Base-by-base conservation (phyloP, 2,113 vertebrate species). In the Hippolais icterina region DNA sequence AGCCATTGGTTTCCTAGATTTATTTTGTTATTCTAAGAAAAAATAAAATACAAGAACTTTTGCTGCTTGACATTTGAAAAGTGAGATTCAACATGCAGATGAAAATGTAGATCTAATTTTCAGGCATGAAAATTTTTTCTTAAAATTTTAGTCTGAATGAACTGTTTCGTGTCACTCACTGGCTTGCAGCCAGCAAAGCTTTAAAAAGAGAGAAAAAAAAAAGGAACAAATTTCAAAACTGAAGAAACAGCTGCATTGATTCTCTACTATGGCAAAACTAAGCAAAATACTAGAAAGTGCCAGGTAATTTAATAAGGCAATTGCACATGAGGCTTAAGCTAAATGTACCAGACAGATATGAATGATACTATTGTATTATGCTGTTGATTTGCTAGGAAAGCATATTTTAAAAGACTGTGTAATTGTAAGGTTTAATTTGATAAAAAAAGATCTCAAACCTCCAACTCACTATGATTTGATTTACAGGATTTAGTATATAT, bases 221-320 rank as follows among this genome's bases (percentile, higher is more conserved):
- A 8, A 56, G 17, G n/a, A 49, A 50, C 1, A 6, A 57, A 74
- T 84, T 84, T 91, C 57, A 82, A 83, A 50, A 42, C 54, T 75
- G 39, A 71, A 80, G 17, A 41, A 96, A 93, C 91, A 96, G 96
- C 95, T 97, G 95, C 85, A 47, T 16, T 90, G 28, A 23, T 90
- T 94, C 56, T 77, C 17, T 84, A 25, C 52, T 74, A 20, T 6
- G 46, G 66, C 59, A 94, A 64, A 96, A 56, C 77, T 93, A 90
- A 96, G 63, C 72, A 93, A 96, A 97, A 83, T 85, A 65, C 41
- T 84, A 92, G 69, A 95, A 50, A 83, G 22, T 25, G 71, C 31
- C 79, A 94, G 85, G 84, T 94, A 96, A 92, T 97, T 97, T 95
- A 94, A 95, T 94, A 90, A 96, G n/a, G 65, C 57, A 83, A 57